Evolutionary conservation across 2,797 vertebrate genomes (phyloP).

Genomic region (Molossus alvarezi): DNA sequence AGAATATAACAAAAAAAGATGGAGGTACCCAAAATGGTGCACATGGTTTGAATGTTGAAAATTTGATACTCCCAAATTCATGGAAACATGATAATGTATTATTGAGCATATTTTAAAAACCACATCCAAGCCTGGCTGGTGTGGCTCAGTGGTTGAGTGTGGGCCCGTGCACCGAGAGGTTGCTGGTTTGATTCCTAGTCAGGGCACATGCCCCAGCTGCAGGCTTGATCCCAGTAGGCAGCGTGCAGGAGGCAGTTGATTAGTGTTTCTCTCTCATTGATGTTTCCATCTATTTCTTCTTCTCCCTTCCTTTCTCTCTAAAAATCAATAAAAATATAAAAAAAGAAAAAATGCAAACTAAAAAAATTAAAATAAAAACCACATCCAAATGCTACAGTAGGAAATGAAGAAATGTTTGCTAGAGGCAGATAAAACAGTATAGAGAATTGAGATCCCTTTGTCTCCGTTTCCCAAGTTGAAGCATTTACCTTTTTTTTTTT

Average conservation of each 20-base stretch:
- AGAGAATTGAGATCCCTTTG: constrained; percentile 56
- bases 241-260: too few relatives aligned
- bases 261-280: too few relatives aligned
- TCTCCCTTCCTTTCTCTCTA: too few relatives aligned
- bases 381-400: not conserved
- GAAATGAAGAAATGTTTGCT: constrained; percentile 56
- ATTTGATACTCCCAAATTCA: constrained; percentile 13
- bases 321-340: too few relatives aligned
- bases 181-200: too few relatives aligned
- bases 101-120: constrained; percentile 41
- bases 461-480: constrained; percentile 17
- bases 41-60: constrained; percentile 23
- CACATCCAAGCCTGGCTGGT: not conserved
- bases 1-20: not conserved
- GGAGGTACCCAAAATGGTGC: not conserved
- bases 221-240: too few relatives aligned
- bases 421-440: not conserved
- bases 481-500: too few relatives aligned
- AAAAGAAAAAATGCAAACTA: too few relatives aligned
- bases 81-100: not conserved
- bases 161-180: too few relatives aligned
- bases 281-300: too few relatives aligned
- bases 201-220: too few relatives aligned
- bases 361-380: not conserved
- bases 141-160: too few relatives aligned